These are phyloP conservation scores for Listrodromus nycthemerus DNA, from an alignment of 2,888 invertebrate genomes.

Conservation along the genomic window DNA sequence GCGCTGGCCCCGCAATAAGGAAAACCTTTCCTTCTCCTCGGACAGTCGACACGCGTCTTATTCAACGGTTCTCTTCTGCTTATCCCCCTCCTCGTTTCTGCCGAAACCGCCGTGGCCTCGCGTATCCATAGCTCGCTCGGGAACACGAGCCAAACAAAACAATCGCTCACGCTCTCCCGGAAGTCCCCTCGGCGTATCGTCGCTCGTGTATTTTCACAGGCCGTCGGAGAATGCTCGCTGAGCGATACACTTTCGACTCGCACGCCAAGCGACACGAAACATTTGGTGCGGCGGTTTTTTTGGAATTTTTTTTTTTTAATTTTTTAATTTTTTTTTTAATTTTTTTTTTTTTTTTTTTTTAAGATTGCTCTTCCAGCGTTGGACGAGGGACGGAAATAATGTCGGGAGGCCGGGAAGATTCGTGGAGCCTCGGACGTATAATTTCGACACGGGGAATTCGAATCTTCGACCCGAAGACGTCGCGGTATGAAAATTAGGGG, in stretches of 20 bases:
- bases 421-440: no score
- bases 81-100: background rate
- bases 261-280: conserved; percentile 45
- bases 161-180: conserved; percentile 73
- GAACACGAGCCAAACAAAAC: conserved; percentile 67
- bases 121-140: conserved; percentile 56
- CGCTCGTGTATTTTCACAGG: conserved; percentile 77
- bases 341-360: background rate
- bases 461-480: no score
- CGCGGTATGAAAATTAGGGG: no score
- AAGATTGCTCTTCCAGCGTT: conserved; percentile 27
- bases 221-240: conserved; percentile 57
- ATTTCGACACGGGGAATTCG: no score
- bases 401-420: background rate
- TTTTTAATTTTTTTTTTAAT: background rate
- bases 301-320: conserved; percentile 42
- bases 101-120: conserved; percentile 37
- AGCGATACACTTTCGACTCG: conserved; percentile 38
- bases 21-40: conserved; percentile 22
- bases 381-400: conserved; percentile 47
- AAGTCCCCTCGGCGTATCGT: conserved; percentile 72
- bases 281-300: conserved; percentile 60
- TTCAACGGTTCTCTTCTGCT: conserved; percentile 13
- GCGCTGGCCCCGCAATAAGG: conserved; percentile 44
- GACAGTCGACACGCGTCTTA: conserved; percentile 62